Evolutionary conservation across 2,113 vertebrate genomes (phyloP), one percentile per base, ranked within the genome.

Genomic region (Brienomyrus brachyistius): DNA sequence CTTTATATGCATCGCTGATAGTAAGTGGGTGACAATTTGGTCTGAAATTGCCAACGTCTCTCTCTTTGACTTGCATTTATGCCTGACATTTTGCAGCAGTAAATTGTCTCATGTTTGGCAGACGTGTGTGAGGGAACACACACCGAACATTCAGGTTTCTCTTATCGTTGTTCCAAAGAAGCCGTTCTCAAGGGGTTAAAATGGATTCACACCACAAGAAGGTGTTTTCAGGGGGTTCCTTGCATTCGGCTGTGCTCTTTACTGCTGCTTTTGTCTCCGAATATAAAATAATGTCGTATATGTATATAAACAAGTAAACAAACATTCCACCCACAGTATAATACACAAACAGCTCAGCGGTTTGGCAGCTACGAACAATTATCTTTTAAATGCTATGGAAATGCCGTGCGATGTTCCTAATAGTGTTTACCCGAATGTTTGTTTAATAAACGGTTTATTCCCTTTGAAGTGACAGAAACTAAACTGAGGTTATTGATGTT

Each of bases 11-110:
- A 93, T 93, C 92, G 89, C 94, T 93, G 93, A 95, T 93, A 92
- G 91, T 91, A 94, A 91, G 87, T 91, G 94, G 93, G 92, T 93
- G 93, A 95, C 94, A 94, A 94, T 95, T 95, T 93, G 87, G 91
- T 92, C 92, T 94, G 94, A 93, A 94, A 93, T 94, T 93, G 94
- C 93, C 91, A 92, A 89, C 94, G 92, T 94, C 93, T 94, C 92
- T 94, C 89, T 90, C 54, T 77, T 56, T 86, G 89, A 89, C 90
- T 86, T 86, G 43, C 66, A 89, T 87, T 89, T 88, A 91, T 91
- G 51, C 15, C 52, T 87, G 51, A 35, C 35, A 56, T 87, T 62
- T 56, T 23, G 31, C 51, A 87, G 35, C 31, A 45, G 27, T 40
- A 56, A 23, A 59, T 87, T 87, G 86, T 40, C 50, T 86, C 27